Evolutionary conservation across 53 echinoderm and acorn worm species (phyloP).

Genomic region (Hippasteria phrygiana): DNA sequence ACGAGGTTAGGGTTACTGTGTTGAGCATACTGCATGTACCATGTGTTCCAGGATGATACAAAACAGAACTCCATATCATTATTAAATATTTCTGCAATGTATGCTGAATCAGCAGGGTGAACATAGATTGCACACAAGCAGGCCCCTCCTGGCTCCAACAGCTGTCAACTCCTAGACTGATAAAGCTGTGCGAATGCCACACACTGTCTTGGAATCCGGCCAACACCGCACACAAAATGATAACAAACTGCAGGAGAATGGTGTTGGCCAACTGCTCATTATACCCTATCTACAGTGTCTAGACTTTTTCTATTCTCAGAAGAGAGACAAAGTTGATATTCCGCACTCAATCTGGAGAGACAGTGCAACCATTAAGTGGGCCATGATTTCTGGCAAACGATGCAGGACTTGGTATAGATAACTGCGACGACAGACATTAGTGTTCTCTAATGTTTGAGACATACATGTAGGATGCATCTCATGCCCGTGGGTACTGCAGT

Average conservation of each 20-base stretch:
- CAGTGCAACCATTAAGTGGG: not conserved
- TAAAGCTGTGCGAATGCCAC: not conserved
- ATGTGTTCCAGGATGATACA: no score
- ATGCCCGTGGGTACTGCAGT: not conserved
- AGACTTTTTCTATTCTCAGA: not conserved
- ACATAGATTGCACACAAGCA: no score
- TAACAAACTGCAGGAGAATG: no score
- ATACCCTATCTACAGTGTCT: not conserved
- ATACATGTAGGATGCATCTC: not conserved
- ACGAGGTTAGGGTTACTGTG: no score
- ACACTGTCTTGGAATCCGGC: not conserved
- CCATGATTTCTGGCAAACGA: not conserved
- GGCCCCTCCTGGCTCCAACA: not conserved
- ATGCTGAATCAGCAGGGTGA: no score
- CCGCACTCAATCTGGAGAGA: not conserved
- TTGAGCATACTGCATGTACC: no score
- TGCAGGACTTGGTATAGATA: not conserved
- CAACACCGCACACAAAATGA: not conserved
- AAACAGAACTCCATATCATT: no score
- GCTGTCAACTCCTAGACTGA: conserved; percentile 6
- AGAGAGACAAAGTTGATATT: not conserved
- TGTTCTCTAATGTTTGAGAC: not conserved
- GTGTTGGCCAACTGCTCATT: not conserved
- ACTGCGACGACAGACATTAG: not conserved
- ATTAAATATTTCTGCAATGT: no score